phyloP scores from a whole-genome alignment of 2,113 vertebrate species.

The Zosterops lateralis region DNA sequence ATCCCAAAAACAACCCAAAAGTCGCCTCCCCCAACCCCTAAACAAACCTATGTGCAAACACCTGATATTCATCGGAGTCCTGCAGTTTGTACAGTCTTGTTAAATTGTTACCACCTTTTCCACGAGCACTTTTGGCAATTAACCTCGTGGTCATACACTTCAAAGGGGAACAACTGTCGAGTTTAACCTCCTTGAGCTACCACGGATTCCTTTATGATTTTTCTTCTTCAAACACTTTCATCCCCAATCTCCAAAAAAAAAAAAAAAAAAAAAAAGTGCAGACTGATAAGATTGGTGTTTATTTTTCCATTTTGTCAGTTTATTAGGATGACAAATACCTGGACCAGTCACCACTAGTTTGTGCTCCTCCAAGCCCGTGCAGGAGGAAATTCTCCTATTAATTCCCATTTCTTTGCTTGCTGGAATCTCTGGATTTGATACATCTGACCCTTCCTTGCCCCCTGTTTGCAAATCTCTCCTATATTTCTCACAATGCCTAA shows the following conservation, averaged over 20 bases:
- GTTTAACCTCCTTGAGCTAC: slow-evolving; percentile 89
- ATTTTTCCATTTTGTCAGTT: slow-evolving; percentile 72
- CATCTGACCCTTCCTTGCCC: slow-evolving; percentile 69
- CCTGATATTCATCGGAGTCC: slow-evolving; percentile 87
- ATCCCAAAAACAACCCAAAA: neutral
- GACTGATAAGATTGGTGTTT: slow-evolving; percentile 74
- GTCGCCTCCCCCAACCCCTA: neutral
- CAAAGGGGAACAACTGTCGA: slow-evolving; percentile 88
- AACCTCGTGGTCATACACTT: slow-evolving; percentile 89
- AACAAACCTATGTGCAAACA: slow-evolving; percentile 83
- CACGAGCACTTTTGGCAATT: slow-evolving; percentile 93
- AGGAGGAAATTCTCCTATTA: slow-evolving; percentile 20
- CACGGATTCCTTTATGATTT: slow-evolving; percentile 81
- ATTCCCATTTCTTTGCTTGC: slow-evolving; percentile 38
- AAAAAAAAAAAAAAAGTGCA: slow-evolving; percentile 32
- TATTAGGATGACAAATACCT: slow-evolving; percentile 65
- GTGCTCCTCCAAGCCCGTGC: neutral
- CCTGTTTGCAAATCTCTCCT: slow-evolving; percentile 70
- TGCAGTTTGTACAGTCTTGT: slow-evolving; percentile 84
- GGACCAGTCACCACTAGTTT: neutral
- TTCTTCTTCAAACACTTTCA: slow-evolving; percentile 87
- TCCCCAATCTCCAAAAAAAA: slow-evolving; percentile 43
- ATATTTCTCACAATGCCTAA: slow-evolving; percentile 63
- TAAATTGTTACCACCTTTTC: slow-evolving; percentile 99
- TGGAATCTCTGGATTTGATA: slow-evolving; percentile 61